Base-by-base conservation (phyloP, 1,140 invertebrate species). In the Bilobella aurantiaca region DNA sequence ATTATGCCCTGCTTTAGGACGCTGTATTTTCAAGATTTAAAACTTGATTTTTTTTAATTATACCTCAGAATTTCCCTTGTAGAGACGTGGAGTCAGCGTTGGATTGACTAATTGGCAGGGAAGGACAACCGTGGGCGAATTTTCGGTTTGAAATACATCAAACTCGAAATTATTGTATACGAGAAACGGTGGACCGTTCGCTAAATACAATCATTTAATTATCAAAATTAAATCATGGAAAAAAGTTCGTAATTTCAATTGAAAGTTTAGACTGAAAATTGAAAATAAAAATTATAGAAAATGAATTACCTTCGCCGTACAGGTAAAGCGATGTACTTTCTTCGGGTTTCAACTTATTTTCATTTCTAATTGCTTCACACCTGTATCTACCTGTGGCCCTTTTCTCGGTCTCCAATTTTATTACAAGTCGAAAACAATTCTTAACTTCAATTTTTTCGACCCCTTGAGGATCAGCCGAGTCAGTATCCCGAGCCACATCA, bases 271-370 rank as follows among this genome's bases (percentile, higher is more conserved):
- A 53, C 25, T 23, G 12, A 14, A 14, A 23, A 53, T 23, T 23
- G 49, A 23, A 5, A 5, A 18, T 23, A 53, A 12, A 16, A 23
- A 5, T 53, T 12, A 53, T 8, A 16, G 8, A 23, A 18, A 23
- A 53, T 18, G n/a, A 42, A 5, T 62, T 62, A 62, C 59, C 59
- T 37, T 62, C 59, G 14, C 3, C 59, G 28, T 62, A 62, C 5
- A 62, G 3, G 49, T 18, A 53, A 23, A 53, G 23, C 49, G 12
- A 53, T 5, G 59, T 42, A 18, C 30, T 5, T 8, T 25, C 18
- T 62, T 42, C 8, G 28, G 37, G 5, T 5, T 32, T 29, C 31
- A 12, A 8, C 3, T n/a, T 31, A 8, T 58, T 30, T 3, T 58
- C 57, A 14, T 5, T 58, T 27, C 14, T 31, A 23, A 62, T 46